Evolutionary conservation across 2,797 vertebrate species (phyloP).

Genomic region (Gadopsis bispinosus): DNA sequence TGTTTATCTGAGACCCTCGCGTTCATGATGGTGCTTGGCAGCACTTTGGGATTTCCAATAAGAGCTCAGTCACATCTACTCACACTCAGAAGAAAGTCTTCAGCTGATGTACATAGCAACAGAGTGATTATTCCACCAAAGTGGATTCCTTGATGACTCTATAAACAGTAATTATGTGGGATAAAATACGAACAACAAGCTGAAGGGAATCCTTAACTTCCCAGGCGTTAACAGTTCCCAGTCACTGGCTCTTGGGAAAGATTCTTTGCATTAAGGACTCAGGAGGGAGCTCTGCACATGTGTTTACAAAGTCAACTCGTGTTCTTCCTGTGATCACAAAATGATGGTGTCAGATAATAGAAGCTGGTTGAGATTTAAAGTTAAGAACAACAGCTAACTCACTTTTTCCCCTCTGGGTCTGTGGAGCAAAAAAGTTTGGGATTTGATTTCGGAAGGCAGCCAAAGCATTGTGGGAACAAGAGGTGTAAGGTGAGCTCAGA

Average conservation of each 20-base stretch:
- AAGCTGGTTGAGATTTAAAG: constrained; percentile 65
- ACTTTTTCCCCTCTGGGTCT: constrained; percentile 66
- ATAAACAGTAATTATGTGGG: not conserved
- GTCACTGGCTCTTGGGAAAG: constrained; percentile 60
- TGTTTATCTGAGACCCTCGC: not conserved
- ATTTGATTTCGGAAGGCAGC: constrained; percentile 65
- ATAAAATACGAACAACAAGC: constrained; percentile 20
- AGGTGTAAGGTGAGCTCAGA: constrained; percentile 77
- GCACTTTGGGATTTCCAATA: not conserved
- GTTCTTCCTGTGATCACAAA: constrained; percentile 53
- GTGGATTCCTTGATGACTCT: constrained; percentile 2
- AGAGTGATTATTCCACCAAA: not conserved
- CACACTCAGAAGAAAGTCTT: not conserved
- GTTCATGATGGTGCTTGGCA: not conserved
- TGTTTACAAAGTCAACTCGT: constrained; percentile 68
- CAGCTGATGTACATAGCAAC: not conserved
- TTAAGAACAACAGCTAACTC: constrained; percentile 73
- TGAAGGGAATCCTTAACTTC: constrained; percentile 46
- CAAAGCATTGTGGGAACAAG: constrained; percentile 79
- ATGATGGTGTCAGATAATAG: constrained; percentile 68
- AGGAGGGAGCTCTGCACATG: constrained; percentile 57
- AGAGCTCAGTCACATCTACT: not conserved
- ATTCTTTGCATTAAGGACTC: constrained; percentile 67
- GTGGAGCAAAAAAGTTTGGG: constrained; percentile 64
- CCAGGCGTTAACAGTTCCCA: constrained; percentile 16